Evolutionary conservation across 2,113 vertebrate species (phyloP), one percentile per base, ranked within the genome.

Genomic region (Podiceps cristatus): DNA sequence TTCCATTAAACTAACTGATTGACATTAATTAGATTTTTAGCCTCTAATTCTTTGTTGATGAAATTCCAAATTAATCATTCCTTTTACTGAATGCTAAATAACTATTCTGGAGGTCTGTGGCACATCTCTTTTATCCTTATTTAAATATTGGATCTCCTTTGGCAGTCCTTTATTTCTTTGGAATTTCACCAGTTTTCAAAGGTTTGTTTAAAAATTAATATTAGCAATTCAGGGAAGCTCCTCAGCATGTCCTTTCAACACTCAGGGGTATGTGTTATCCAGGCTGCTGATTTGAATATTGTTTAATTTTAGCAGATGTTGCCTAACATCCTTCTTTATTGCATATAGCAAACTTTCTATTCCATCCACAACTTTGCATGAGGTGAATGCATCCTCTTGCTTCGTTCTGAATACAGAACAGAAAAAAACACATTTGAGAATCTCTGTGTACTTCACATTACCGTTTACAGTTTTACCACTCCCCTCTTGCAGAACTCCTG

Each of bases 21-120:
- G 93, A 90, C 91, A 86, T 94, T 97, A 97, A 97, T 96, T 96
- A 88, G 92, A 93, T 94, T 94, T 96, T 97, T 95, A 96, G 96
- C 68, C 74, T 93, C 66, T 96, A 90, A 95, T 94, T 95, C 93
- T 92, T 93, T 94, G 96, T 94, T 96, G 95, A 94, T 96, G 90
- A 93, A 86, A 96, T 96, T 96, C 86, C 74, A 93, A 96, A 91
- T 96, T 95, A 96, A 85, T 90, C 45, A n/a, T 40, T 90, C 7
- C 66, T 90, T 94, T 95, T 82, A 62, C 66, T 62, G 95, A 96
- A 96, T 93, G 87, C 78, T 86, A 68, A 97, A 69, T 94, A 88
- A 90, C 53, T 80, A 1, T 91, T 77, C 67, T 45, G 58, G 77
- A 90, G 81, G 77, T 94, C 77, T 75, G 31, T 90, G 86, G 52